Conservation (phyloP, 2,797 vertebrate genomes). For the Paedocypris micromegethes region DNA sequence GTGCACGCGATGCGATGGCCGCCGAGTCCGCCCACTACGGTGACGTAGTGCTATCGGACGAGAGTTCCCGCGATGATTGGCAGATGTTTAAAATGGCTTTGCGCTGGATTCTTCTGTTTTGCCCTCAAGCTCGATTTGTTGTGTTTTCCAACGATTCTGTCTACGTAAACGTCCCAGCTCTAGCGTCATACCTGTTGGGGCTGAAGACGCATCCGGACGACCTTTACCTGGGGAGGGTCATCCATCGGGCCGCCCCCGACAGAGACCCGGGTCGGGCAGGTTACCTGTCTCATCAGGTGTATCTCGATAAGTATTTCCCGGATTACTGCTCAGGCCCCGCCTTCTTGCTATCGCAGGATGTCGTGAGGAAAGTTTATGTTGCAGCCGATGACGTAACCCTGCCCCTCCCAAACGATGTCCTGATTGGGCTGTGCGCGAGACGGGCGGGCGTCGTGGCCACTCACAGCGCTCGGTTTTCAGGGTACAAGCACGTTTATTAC, state of each 20-base stretch:
- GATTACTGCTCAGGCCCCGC: conserved; percentile 79
- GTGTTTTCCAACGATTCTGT: conserved; percentile 73
- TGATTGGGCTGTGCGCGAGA: conserved; percentile 79
- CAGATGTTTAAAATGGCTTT: conserved; percentile 61
- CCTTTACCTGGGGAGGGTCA: conserved; percentile 77
- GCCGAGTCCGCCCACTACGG: conserved; percentile 58
- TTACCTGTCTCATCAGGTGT: conserved; percentile 68
- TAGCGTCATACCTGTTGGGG: conserved; percentile 74
- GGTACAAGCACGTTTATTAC: conserved; percentile 77
- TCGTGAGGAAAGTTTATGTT: conserved; percentile 79
- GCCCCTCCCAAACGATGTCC: conserved; percentile 67
- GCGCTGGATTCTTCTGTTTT: conserved; percentile 82
- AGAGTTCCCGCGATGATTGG: conserved; percentile 53
- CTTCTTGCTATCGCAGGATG: conserved; percentile 82
- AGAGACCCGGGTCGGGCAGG: conserved; percentile 66
- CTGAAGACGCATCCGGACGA: conserved; percentile 76
- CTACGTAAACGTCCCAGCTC: conserved; percentile 74
- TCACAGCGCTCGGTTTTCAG: conserved; percentile 85
- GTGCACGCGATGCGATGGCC: conserved; percentile 60
- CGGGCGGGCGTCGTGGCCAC: conserved; percentile 73
- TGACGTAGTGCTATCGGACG: conserved; percentile 70
- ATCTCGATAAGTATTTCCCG: conserved; percentile 73
- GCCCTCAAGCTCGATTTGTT: conserved; percentile 76
- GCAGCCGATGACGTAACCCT: conserved; percentile 60
- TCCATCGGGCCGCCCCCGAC: conserved; percentile 70